Conservation (phyloP, 2,113 vertebrate species). For the Miniopterus natalensis region DNA sequence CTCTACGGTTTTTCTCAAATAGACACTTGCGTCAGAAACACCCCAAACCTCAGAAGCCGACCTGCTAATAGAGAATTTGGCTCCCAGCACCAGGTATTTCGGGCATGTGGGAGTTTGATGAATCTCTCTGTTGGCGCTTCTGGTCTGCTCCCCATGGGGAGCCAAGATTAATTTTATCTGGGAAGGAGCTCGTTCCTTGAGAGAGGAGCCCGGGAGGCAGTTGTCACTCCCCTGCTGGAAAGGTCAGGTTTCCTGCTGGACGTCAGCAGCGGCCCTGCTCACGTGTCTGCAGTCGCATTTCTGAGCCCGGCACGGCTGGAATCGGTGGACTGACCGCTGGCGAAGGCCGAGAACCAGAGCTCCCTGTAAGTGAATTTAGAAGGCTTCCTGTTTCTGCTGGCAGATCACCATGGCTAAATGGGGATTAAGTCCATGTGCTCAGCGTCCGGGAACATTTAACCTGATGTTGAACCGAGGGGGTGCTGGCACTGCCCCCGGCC, state of each 20-base stretch:
- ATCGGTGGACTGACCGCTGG: neutral
- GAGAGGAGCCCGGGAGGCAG: neutral
- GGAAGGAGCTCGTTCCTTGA: neutral
- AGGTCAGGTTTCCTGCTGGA: neutral
- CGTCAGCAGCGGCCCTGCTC: fast-evolving
- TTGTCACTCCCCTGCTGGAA: no score
- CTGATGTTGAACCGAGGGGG: neutral
- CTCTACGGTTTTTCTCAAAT: neutral
- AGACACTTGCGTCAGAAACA: no score
- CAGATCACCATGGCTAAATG: neutral
- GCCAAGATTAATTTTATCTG: no score
- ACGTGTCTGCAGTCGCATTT: fast-evolving
- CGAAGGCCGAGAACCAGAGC: neutral
- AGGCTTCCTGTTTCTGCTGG: constrained; percentile 30
- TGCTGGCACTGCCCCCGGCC: fast-evolving
- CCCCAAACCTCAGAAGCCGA: neutral
- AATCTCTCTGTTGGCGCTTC: neutral
- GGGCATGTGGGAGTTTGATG: neutral
- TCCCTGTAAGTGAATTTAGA: constrained; percentile 1
- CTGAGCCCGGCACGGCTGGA: neutral
- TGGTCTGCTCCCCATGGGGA: fast-evolving
- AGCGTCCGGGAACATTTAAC: neutral
- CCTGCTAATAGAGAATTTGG: neutral
- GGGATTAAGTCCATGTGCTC: neutral
- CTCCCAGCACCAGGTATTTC: neutral